Evolutionary conservation across 2,888 invertebrate genomes (phyloP).

Genomic region (Stenodera caucasica): DNA sequence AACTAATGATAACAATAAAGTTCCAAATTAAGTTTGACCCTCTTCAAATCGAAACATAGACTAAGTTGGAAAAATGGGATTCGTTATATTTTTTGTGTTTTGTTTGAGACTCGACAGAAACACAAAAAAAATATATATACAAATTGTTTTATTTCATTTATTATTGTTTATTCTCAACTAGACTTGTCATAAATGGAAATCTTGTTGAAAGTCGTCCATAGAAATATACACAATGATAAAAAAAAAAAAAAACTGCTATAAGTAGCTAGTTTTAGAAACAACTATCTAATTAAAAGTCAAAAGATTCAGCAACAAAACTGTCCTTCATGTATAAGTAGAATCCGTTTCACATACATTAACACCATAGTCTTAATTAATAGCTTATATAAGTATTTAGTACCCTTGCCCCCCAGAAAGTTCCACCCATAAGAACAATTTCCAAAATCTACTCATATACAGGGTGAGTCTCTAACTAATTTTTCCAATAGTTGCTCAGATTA

Average conservation of each 20-base stretch:
- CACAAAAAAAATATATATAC: not conserved
- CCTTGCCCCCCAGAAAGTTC: not conserved
- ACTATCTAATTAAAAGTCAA: constrained; percentile 46
- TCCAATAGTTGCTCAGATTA: too few species aligned
- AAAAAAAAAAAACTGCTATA: constrained; percentile 8
- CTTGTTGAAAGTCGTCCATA: constrained; percentile 9
- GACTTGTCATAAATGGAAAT: not conserved
- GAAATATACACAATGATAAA: not conserved
- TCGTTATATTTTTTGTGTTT: not conserved
- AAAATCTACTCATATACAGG: too few species aligned
- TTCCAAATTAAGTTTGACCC: constrained; percentile 4
- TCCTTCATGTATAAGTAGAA: constrained; percentile 46
- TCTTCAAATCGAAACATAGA: not conserved
- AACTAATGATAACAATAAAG: not conserved
- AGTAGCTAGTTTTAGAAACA: constrained; percentile 39
- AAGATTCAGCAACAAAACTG: constrained; percentile 43
- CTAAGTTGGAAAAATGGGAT: not conserved
- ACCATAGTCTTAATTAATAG: constrained; percentile 43
- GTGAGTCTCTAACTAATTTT: too few species aligned
- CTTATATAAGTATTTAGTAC: constrained; percentile 45
- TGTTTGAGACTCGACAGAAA: not conserved
- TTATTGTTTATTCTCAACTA: not conserved
- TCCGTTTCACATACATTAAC: constrained; percentile 47
- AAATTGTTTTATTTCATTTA: not conserved
- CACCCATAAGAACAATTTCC: too few species aligned